phyloP scores from a whole-genome alignment of 1,140 invertebrate species.

The Drosophila setifemur region DNA sequence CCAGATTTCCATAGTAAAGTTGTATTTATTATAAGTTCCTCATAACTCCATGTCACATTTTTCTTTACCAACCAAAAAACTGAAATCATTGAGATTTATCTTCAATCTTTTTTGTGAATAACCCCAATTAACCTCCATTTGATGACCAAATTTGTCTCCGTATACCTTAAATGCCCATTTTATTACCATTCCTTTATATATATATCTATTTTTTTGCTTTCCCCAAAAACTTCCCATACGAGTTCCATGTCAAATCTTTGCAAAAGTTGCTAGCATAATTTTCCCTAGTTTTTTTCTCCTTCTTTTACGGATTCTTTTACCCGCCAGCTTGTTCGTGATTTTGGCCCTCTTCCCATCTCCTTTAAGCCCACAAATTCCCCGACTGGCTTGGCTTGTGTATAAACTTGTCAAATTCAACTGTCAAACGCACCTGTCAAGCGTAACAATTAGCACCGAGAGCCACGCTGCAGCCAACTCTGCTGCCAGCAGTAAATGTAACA shows the following conservation, averaged over 20 bases:
- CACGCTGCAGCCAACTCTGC: conserved; percentile 47
- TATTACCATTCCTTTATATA: background rate
- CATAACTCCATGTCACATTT: too few species aligned
- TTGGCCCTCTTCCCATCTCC: background rate
- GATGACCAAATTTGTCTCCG: too few species aligned
- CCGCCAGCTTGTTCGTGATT: conserved; percentile 15
- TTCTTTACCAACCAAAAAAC: too few species aligned
- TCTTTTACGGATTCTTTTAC: background rate
- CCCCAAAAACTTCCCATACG: conserved; percentile 11
- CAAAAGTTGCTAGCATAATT: conserved; percentile 45
- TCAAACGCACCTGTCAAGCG: conserved; percentile 78
- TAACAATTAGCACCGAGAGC: conserved; percentile 74
- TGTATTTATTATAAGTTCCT: too few species aligned
- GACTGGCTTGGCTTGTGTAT: conserved; percentile 34
- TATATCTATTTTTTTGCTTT: background rate
- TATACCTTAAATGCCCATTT: background rate
- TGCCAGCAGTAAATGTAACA: too few species aligned
- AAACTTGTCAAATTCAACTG: conserved; percentile 72
- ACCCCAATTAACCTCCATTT: too few species aligned
- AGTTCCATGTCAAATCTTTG: conserved; percentile 23
- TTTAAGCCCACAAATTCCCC: conserved; percentile 13
- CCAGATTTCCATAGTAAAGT: too few species aligned
- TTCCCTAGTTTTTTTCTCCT: conserved; percentile 3
- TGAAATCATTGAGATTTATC: too few species aligned
- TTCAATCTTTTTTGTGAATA: too few species aligned